Evolutionary conservation across 2,888 invertebrate genomes (phyloP).

Genomic region (Philaethria dido): DNA sequence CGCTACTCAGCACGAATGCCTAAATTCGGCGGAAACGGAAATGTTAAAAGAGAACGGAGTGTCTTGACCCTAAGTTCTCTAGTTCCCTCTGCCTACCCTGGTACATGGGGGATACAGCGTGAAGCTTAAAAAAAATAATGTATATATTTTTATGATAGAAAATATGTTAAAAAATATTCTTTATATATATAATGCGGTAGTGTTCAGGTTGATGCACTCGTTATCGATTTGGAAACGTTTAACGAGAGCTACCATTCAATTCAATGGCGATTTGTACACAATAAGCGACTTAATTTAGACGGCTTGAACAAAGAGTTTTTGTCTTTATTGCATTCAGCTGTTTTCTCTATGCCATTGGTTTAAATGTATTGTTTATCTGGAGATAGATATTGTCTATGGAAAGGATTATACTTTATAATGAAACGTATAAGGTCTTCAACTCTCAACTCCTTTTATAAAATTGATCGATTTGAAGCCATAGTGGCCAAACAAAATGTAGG

Average conservation of each 20-base stretch:
- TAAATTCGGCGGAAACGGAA: too few species aligned
- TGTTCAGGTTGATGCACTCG: constrained; percentile 25
- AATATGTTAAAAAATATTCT: too few species aligned
- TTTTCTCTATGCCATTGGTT: background rate
- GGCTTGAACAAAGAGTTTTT: constrained; percentile 7
- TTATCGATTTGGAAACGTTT: constrained; percentile 27
- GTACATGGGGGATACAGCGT: too few species aligned
- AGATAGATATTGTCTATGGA: background rate
- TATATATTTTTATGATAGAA: too few species aligned
- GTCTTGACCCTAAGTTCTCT: too few species aligned
- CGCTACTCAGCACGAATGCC: too few species aligned
- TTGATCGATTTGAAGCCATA: background rate
- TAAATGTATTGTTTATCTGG: background rate
- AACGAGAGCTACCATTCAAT: constrained; percentile 26
- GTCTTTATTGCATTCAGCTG: background rate
- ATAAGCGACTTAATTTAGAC: constrained; percentile 29
- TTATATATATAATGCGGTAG: constrained; percentile 6
- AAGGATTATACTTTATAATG: background rate
- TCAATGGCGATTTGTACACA: constrained; percentile 42
- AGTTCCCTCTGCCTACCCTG: too few species aligned
- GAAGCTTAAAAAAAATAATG: too few species aligned
- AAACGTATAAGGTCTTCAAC: too few species aligned
- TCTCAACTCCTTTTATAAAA: too few species aligned
- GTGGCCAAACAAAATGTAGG: too few species aligned
- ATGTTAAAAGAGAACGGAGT: too few species aligned